Percentiles rank a stretch among this genome's conserved stretches.
These are phyloP conservation scores for Channa maculata DNA, from an alignment of 2,113 vertebrate species.

Conservation along the genomic window DNA sequence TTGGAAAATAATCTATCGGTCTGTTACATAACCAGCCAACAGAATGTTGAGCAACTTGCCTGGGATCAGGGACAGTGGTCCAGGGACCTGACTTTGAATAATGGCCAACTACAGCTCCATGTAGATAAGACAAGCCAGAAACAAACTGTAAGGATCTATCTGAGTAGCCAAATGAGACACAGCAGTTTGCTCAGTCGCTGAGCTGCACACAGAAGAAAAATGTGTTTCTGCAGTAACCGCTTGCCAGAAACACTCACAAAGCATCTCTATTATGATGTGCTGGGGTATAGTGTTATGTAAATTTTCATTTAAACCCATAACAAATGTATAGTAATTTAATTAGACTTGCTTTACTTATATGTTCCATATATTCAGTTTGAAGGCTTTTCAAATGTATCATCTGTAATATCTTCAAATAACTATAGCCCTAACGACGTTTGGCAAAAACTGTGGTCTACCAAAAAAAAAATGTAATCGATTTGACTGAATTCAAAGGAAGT, in stretches of 20 bases:
- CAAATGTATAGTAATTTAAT: not conserved
- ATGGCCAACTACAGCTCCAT: slow-evolving; percentile 48
- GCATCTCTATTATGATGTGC: slow-evolving; percentile 40
- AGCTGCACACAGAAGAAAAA: slow-evolving; percentile 56
- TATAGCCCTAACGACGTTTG: not conserved
- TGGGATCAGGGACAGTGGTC: slow-evolving; percentile 21
- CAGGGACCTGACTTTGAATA: slow-evolving; percentile 66
- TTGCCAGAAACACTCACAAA: not conserved
- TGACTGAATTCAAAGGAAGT: slow-evolving; percentile 20
- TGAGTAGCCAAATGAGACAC: slow-evolving; percentile 64
- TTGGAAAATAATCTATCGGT: slow-evolving; percentile 41
- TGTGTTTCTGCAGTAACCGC: slow-evolving; percentile 34
- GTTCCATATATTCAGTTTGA: not conserved
- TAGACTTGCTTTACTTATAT: not conserved
- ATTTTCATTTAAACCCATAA: not conserved
- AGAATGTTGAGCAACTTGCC: slow-evolving; percentile 43
- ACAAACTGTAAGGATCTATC: slow-evolving; percentile 60
- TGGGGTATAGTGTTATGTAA: not conserved
- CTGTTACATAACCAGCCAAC: slow-evolving; percentile 44
- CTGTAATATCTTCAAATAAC: not conserved
- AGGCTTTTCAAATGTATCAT: not conserved
- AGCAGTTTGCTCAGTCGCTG: slow-evolving; percentile 61
- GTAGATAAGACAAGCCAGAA: slow-evolving; percentile 54
- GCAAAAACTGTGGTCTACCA: not conserved
- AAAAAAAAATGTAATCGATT: slow-evolving; percentile 20